Evolutionary conservation across 2,888 invertebrate genomes (phyloP).

Genomic region (Hypselothyrea guttata): DNA sequence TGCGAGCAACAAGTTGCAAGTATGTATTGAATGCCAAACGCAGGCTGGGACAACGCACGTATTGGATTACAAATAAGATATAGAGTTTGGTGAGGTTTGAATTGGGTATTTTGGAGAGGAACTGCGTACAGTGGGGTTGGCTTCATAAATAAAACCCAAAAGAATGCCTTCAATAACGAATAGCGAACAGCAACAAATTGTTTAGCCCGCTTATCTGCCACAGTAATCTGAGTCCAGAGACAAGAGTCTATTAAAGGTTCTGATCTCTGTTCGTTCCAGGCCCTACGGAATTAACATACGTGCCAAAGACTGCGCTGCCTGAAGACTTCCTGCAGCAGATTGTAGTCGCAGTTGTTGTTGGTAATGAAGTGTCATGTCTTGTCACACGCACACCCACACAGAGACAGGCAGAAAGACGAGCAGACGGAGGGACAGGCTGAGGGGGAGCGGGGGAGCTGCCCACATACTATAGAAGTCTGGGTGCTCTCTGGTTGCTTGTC

Average conservation of each 20-base stretch:
- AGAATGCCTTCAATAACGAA: constrained; percentile 49
- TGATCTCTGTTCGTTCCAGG: constrained; percentile 2
- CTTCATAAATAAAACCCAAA: constrained; percentile 54
- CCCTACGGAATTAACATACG: constrained; percentile 33
- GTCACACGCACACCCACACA: constrained; percentile 39
- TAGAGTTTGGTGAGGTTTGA: neutral
- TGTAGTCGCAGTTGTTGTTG: constrained; percentile 27
- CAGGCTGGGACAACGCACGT: no score
- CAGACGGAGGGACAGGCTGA: neutral
- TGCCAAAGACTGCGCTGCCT: constrained; percentile 13
- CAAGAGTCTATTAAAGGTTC: constrained; percentile 55
- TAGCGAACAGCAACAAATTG: constrained; percentile 55
- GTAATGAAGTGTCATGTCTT: constrained; percentile 59
- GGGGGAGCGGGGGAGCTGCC: constrained; percentile 19
- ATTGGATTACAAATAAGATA: no score
- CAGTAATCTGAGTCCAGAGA: constrained; percentile 65
- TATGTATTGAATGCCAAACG: neutral
- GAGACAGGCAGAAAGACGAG: constrained; percentile 15
- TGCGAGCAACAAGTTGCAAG: constrained; percentile 21
- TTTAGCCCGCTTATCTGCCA: constrained; percentile 53
- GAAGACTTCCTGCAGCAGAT: constrained; percentile 39
- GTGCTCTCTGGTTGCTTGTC: constrained; percentile 9
- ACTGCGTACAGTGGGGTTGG: constrained; percentile 3
- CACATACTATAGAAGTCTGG: constrained; percentile 26
- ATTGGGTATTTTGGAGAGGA: constrained; percentile 2